Evolutionary conservation across 2,113 vertebrate genomes (phyloP).

Genomic region (Suricata suricatta): DNA sequence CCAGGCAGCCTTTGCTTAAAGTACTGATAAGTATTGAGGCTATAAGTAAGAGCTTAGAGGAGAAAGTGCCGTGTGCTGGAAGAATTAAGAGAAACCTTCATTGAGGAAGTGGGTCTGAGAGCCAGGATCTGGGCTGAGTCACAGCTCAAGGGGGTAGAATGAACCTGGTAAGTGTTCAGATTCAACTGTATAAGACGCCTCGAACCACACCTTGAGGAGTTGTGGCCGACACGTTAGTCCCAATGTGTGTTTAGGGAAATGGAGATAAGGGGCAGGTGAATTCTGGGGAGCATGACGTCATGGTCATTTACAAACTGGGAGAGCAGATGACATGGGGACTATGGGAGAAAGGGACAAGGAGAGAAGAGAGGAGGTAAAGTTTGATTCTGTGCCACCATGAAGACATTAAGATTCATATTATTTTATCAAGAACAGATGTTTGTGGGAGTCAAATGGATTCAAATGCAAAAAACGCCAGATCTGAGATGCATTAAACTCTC

Average conservation of each 20-base stretch:
- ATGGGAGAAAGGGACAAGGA: neutral
- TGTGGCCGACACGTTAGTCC: neutral
- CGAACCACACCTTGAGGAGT: neutral
- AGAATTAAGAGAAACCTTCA: neutral
- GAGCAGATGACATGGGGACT: neutral
- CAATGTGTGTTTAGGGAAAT: neutral
- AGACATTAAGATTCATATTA: slow-evolving; percentile 27
- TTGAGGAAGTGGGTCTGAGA: neutral
- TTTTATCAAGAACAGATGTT: slow-evolving; percentile 59
- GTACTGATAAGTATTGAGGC: neutral
- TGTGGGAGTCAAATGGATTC: slow-evolving; percentile 19
- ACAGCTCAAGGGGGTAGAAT: neutral
- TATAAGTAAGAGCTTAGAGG: neutral
- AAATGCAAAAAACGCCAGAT: neutral
- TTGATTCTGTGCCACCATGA: neutral
- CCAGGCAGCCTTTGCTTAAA: neutral
- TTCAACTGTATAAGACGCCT: neutral
- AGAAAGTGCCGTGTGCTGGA: neutral
- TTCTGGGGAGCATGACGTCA: neutral
- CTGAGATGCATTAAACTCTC: neutral
- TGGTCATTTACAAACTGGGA: neutral
- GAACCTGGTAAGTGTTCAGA: neutral
- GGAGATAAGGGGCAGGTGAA: neutral
- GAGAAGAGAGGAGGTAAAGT: neutral
- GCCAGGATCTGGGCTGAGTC: neutral